These are phyloP conservation scores for Fulica atra DNA, from an alignment of 2,113 vertebrate species.

Conservation along the genomic window DNA sequence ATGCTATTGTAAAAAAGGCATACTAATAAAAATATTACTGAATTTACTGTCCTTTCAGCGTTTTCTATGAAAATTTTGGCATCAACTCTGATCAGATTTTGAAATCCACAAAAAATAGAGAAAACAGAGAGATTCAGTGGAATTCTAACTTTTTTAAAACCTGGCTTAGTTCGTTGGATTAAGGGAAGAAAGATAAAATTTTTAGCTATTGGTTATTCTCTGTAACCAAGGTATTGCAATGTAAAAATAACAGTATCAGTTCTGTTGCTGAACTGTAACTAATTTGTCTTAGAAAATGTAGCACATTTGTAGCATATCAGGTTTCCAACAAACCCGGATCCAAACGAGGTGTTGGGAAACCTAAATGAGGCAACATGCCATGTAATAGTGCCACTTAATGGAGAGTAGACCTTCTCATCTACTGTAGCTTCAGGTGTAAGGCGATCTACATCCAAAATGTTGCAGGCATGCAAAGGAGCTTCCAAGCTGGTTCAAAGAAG, in stretches of 20 bases:
- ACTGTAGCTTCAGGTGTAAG: background rate
- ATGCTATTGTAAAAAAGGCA: background rate
- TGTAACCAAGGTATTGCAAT: background rate
- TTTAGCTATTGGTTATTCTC: background rate
- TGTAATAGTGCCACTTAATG: background rate
- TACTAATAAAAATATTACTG: background rate
- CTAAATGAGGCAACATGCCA: background rate
- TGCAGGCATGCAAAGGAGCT: background rate
- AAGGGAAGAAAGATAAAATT: background rate
- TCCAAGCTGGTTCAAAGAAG: background rate
- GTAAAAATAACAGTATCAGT: background rate
- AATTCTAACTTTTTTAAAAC: background rate
- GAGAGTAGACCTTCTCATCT: background rate
- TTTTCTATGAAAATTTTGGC: background rate
- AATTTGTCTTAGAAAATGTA: background rate
- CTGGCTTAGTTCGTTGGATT: background rate
- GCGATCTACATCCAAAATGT: background rate
- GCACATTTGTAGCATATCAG: background rate
- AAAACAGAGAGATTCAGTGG: background rate
- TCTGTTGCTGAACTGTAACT: background rate
- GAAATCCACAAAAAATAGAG: background rate
- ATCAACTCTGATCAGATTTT: background rate
- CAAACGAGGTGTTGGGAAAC: background rate
- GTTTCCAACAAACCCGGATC: background rate
- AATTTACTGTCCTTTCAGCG: background rate